Percentiles rank a stretch among this genome's conserved stretches.
Evolutionary conservation across 2,888 invertebrate genomes (phyloP).

Genomic region (Tromatobia lineatoria): DNA sequence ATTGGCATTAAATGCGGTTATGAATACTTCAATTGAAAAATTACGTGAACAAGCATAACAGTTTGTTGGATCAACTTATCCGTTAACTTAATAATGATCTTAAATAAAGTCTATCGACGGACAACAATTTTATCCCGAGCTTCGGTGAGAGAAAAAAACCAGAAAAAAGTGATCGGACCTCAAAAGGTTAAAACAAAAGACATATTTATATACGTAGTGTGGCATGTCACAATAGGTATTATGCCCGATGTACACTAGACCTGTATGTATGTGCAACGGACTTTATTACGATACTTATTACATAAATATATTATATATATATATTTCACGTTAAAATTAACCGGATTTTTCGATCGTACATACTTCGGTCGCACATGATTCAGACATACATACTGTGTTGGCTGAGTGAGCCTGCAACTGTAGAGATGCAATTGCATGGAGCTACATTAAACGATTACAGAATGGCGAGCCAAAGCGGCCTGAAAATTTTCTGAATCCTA

Average conservation of each 20-base stretch:
- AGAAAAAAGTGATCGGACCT: slow-evolving; percentile 42
- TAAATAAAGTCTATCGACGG: too few species aligned
- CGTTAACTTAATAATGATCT: too few species aligned
- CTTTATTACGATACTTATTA: slow-evolving; percentile 43
- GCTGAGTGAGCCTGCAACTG: slow-evolving; percentile 27
- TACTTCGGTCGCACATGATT: slow-evolving; percentile 10
- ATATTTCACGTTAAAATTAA: not conserved
- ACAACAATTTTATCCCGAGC: too few species aligned
- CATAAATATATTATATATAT: slow-evolving; percentile 15
- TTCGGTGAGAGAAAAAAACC: not conserved
- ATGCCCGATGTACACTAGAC: slow-evolving; percentile 59
- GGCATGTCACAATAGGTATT: slow-evolving; percentile 70
- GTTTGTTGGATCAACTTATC: too few species aligned
- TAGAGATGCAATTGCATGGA: slow-evolving; percentile 42
- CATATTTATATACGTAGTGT: slow-evolving; percentile 63
- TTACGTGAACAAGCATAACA: too few species aligned
- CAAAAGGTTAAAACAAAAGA: slow-evolving; percentile 57
- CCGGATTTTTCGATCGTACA: slow-evolving; percentile 17
- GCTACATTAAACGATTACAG: slow-evolving; percentile 11
- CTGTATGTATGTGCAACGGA: slow-evolving; percentile 60
- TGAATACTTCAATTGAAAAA: too few species aligned
- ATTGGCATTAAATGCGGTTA: too few species aligned
- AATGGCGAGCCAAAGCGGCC: not conserved
- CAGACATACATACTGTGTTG: slow-evolving; percentile 21
- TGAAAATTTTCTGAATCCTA: not conserved